Percentiles rank a stretch among this genome's conserved stretches.
Evolutionary conservation across 1,140 invertebrate genomes (phyloP).

Genomic region (Drosophila pallidifrons): DNA sequence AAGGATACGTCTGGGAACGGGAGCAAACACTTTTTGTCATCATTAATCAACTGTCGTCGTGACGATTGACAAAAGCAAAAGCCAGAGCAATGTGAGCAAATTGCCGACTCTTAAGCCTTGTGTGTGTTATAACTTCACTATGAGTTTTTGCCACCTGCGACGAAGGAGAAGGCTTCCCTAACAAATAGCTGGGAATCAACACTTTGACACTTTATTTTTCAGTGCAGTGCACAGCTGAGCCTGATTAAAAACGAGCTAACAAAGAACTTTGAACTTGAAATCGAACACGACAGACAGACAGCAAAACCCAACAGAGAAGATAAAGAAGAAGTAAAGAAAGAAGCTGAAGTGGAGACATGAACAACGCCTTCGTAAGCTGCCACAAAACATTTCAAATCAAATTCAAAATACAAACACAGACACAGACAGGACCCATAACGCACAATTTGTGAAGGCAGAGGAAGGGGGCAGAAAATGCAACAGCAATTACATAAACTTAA

Average conservation of each 20-base stretch:
- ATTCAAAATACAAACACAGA: conserved; percentile 54
- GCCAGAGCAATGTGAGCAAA: conserved; percentile 67
- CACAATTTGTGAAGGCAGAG: conserved; percentile 28
- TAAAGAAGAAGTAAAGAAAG: neutral
- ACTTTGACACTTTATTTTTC: conserved; percentile 76
- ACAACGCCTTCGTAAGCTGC: conserved; percentile 62
- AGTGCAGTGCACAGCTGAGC: conserved; percentile 73
- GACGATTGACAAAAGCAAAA: conserved; percentile 73
- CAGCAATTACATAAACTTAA: conserved; percentile 81
- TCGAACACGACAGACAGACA: conserved; percentile 39
- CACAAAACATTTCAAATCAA: conserved; percentile 69
- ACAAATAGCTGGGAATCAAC: conserved; percentile 70
- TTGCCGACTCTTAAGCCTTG: conserved; percentile 45
- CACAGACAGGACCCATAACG: conserved; percentile 8
- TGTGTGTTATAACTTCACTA: conserved; percentile 17
- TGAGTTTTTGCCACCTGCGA: conserved; percentile 17
- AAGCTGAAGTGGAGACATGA: conserved; percentile 2
- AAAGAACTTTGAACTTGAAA: conserved; percentile 62
- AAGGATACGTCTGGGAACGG: conserved; percentile 44
- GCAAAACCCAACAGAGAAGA: neutral
- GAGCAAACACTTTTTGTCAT: conserved; percentile 71
- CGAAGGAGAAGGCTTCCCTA: conserved; percentile 26
- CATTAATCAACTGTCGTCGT: conserved; percentile 76
- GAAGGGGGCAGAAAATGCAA: conserved; percentile 43
- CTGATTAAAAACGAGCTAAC: conserved; percentile 58